Base-by-base conservation (phyloP, 2,113 vertebrate genomes). In the Tragelaphus buxtoni region DNA sequence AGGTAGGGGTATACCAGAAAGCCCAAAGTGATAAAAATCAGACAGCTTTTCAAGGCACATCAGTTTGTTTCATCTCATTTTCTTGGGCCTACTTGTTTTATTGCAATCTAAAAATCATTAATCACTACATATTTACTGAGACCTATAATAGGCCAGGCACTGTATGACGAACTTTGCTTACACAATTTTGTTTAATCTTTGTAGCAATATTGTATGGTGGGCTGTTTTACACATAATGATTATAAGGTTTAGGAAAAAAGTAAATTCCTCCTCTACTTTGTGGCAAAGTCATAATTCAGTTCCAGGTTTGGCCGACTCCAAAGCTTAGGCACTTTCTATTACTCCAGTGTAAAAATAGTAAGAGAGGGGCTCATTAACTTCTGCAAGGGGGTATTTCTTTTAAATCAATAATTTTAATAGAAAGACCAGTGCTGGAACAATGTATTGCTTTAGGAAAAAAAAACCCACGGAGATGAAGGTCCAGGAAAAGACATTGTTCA, bases 321-420 rank as follows among this genome's bases (percentile, higher is more conserved):
- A 90, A 96, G 39, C 24, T 58, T 56, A 74, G 9, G 32, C 7
- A 89, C 65, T 94, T 90, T 81, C n/a, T 58, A 63, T 7, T 56
- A 56, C 63, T 42, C 12, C 28, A 39, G 56, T 77, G 39, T 74
- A 65, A 91, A 94, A 95, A 39, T 35, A 88, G 51, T 79, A 77
- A 8, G 24, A 80, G 53, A 93, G 65, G 49, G 22, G 24, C 10
- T 90, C 72, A 95, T 91, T 94, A 85, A 81, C 49, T 91, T 35
- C 39, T 91, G 24, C 24, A 88, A 88, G 13, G 14, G 5, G 20
- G 12, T 4, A 35, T 90, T 84, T 88, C 80, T 88, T 93, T 91
- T 61, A 58, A 90, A 88, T 96, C 49, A 90, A 82, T 90, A 95
- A 89, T 92, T 92, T 92, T 84, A 95, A 76, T 90, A 79, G 28